Evolutionary conservation across 2,113 vertebrate species (phyloP).

Genomic region (Anguilla rostrata): DNA sequence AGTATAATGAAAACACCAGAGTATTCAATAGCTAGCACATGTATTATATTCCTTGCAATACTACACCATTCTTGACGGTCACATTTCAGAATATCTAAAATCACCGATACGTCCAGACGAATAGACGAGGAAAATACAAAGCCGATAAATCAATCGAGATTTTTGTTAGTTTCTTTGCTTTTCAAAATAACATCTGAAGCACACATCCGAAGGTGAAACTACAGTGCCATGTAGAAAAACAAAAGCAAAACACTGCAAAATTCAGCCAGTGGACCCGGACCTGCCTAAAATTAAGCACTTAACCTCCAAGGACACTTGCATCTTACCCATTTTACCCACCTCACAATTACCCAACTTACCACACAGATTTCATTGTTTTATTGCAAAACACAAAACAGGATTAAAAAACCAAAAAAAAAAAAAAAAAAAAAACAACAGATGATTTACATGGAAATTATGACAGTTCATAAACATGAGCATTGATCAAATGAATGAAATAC

Average conservation of each 20-base stretch:
- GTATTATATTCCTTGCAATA: too few species aligned
- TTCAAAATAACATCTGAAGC: too few species aligned
- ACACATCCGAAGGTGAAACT: too few species aligned
- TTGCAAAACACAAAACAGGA: conserved; percentile 99
- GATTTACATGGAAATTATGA: conserved; percentile 99
- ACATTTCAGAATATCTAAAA: too few species aligned
- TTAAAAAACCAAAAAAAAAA: conserved; percentile 84
- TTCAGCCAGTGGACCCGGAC: too few species aligned
- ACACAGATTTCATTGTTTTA: conserved; percentile 99
- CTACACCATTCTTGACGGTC: too few species aligned
- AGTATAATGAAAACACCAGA: conserved; percentile 50
- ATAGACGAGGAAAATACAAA: too few species aligned
- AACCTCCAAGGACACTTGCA: conserved; percentile 25
- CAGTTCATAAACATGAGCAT: conserved; percentile 96
- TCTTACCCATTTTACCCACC: conserved; percentile 59
- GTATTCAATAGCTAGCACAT: conserved; percentile 37
- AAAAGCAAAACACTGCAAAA: too few species aligned
- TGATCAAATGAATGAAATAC: conserved; percentile 94
- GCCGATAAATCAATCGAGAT: too few species aligned
- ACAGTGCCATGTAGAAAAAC: too few species aligned
- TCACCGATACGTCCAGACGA: too few species aligned
- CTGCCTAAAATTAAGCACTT: not conserved
- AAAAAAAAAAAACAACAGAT: conserved; percentile 61
- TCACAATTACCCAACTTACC: conserved; percentile 86
- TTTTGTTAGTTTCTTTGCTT: too few species aligned